Base-by-base conservation (phyloP, 2,113 vertebrate species). In the Porphyrio hochstetteri region DNA sequence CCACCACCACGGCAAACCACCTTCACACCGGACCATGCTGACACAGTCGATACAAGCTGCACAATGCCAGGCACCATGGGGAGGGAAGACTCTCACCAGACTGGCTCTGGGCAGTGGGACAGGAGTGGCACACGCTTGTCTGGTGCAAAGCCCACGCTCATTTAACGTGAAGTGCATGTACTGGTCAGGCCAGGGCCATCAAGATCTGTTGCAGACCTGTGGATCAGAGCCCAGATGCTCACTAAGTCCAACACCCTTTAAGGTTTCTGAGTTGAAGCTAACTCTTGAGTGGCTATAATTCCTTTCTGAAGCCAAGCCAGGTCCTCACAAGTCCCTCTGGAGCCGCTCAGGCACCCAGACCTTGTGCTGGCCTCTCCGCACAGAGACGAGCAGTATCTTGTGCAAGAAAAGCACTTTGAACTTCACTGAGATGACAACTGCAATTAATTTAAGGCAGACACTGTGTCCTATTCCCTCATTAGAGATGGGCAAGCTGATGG, bases 131-230 rank as follows among this genome's bases (percentile, higher is more conserved):
- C 6, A 1, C 0, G 0, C 38, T 9, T n/a, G 44, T 31, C 70
- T 78, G 68, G 21, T 0, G 0, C 60, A 75, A 36, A 84, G 53
- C 38, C 55, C 46, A 53, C 0, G 0, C 48, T 21, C 68, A 36
- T 7, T 29, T 44, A 59, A n/a, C 0, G 2, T 16, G 4, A 46
- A 69, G 31, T 8, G 33, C 53, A 33, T 9, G 1, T 3, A 10
- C 14, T 33, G 35, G 2, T 69, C 71, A 74, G 28, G 38, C 10
- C 56, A 64, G 29, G 60, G 60, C 33, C 27, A 31, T 13, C 60
- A 35, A 24, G 19, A 85, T 28, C 38, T 80, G 40, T 7, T 14
- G 8, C 20, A 59, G 38, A 61, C 9, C 55, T 88, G 28, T 20
- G 57, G 55, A 38, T 57, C 31, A 63, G 55, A 90, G 48, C 44